Evolutionary conservation across 1,140 invertebrate genomes (phyloP).

Genomic region (Frieseomelitta varia): DNA sequence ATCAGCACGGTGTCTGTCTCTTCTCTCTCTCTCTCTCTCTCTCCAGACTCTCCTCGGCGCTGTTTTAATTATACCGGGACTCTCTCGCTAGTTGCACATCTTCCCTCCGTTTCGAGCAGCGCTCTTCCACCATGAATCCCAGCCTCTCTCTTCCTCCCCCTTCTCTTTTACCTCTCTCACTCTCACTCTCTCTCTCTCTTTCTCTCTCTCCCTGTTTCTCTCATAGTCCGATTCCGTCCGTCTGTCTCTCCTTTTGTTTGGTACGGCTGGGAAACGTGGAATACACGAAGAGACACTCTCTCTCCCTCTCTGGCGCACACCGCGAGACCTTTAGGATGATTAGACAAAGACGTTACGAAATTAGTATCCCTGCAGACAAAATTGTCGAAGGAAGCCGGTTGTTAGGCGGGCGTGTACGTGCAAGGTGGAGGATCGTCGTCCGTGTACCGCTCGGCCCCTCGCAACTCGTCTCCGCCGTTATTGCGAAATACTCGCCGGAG

Average conservation of each 20-base stretch:
- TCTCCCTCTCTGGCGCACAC: slow-evolving; percentile 40
- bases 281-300: slow-evolving; percentile 58
- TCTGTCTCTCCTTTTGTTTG: slow-evolving; percentile 34
- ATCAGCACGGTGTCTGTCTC: slow-evolving; percentile 75
- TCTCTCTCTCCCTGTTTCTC: neutral
- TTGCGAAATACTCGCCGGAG: slow-evolving; percentile 52
- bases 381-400: slow-evolving; percentile 64
- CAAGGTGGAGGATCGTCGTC: neutral
- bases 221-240: slow-evolving; percentile 15
- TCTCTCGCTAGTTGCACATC: slow-evolving; percentile 67
- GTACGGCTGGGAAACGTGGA: slow-evolving; percentile 59
- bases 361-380: slow-evolving; percentile 68
- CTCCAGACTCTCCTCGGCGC: slow-evolving; percentile 64
- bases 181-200: slow-evolving; percentile 1
- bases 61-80: slow-evolving; percentile 78
- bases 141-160: neutral
- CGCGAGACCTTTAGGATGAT: slow-evolving; percentile 76
- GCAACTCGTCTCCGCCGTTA: slow-evolving; percentile 25
- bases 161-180: neutral
- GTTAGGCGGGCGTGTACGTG: slow-evolving; percentile 33
- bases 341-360: slow-evolving; percentile 79
- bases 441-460: slow-evolving; percentile 11
- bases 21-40: slow-evolving; percentile 51
- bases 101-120: slow-evolving; percentile 39
- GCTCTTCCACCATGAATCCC: neutral